Conservation (phyloP, 2,888 invertebrate species). For the Alviniconcha strummeri region DNA sequence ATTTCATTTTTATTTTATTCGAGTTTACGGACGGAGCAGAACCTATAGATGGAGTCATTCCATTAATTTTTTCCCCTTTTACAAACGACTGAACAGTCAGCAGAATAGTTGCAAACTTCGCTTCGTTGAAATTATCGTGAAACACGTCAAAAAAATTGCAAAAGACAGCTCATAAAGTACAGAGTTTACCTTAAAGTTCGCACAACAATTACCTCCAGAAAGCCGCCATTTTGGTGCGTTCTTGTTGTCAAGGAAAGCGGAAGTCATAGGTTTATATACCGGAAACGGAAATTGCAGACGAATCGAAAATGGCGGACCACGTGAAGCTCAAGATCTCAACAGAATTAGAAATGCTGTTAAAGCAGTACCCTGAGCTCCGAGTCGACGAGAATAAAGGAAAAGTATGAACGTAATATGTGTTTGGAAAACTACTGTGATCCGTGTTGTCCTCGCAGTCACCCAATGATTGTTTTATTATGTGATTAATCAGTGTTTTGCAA, state of each 20-base stretch:
- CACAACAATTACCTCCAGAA: background rate
- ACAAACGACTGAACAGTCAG: no score
- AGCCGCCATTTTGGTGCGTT: slow-evolving; percentile 45
- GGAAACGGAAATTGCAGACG: slow-evolving; percentile 39
- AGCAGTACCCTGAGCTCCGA: slow-evolving; percentile 40
- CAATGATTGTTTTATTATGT: no score
- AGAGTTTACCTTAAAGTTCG: slow-evolving; percentile 2
- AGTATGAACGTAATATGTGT: background rate
- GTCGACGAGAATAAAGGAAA: slow-evolving; percentile 32
- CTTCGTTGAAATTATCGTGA: background rate
- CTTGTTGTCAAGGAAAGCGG: slow-evolving; percentile 52
- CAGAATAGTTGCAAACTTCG: no score
- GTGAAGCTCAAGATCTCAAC: slow-evolving; percentile 14
- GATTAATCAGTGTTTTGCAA: no score
- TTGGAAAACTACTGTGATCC: no score
- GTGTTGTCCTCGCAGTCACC: no score
- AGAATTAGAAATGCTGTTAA: slow-evolving; percentile 43
- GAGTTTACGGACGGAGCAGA: no score
- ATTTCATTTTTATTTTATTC: no score
- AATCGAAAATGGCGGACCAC: slow-evolving; percentile 37
- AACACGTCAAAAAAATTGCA: background rate
- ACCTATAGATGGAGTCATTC: no score
- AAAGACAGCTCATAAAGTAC: background rate
- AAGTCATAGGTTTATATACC: slow-evolving; percentile 30
- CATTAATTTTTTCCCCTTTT: no score